A percentile compares a stretch with the other conserved stretches of the same genome.
Conservation (phyloP, 2,888 invertebrate genomes). For the Lasioglossum zephyrum region DNA sequence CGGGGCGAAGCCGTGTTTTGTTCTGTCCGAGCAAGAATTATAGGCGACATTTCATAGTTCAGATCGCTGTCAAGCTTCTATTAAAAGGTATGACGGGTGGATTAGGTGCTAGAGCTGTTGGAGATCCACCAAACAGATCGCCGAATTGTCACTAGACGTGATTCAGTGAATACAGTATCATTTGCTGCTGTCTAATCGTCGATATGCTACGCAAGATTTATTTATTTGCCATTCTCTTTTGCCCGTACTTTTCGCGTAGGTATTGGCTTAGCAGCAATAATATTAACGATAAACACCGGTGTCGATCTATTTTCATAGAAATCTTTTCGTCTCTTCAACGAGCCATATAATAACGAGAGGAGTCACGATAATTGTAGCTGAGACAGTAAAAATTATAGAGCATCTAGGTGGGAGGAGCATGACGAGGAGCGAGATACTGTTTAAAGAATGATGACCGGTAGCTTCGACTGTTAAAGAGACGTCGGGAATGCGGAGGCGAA, state of each 20-base stretch:
- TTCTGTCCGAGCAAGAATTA: neutral
- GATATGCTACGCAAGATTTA: neutral
- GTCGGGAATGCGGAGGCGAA: neutral
- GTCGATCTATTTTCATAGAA: neutral
- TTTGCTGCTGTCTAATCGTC: neutral
- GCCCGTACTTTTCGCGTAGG: neutral
- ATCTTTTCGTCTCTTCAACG: neutral
- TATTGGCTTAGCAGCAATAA: neutral
- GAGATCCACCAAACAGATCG: constrained; percentile 1
- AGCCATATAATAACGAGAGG: neutral
- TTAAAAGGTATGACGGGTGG: constrained; percentile 1
- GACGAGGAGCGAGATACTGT: neutral
- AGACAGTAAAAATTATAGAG: neutral
- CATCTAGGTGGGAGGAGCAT: neutral
- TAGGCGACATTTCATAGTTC: constrained; percentile 7
- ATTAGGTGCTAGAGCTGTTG: constrained; percentile 13
- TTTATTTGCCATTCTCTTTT: neutral
- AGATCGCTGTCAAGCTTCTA: constrained; percentile 12
- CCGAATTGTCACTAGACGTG: neutral
- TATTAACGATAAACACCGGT: neutral
- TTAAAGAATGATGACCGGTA: neutral
- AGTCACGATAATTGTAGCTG: neutral
- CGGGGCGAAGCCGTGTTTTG: neutral
- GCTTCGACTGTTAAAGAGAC: constrained; percentile 1
- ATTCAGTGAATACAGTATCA: neutral